Evolutionary conservation across 2,797 vertebrate species (phyloP).

Genomic region (Ptychadena robeensis): DNA sequence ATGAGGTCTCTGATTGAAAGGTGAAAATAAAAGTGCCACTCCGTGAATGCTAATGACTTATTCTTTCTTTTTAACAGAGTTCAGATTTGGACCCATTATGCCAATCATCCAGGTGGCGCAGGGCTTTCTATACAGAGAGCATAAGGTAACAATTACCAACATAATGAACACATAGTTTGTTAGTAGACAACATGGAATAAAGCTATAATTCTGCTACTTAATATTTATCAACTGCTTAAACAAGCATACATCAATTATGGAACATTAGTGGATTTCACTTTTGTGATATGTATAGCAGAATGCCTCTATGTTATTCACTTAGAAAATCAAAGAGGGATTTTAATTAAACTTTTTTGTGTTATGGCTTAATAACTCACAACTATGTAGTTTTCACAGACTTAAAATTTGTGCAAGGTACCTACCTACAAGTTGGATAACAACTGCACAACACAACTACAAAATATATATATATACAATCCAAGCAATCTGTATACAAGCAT

Average conservation of each 20-base stretch:
- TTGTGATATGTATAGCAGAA: neutral
- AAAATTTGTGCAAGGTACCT: no score
- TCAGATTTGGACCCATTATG: conserved; percentile 67
- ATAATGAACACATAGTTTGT: neutral
- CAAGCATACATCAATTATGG: neutral
- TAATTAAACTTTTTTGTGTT: no score
- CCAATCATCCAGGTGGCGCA: conserved; percentile 70
- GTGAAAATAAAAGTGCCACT: neutral
- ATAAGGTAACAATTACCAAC: conserved; percentile 73
- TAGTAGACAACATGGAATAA: neutral
- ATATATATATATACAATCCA: no score
- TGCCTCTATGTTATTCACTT: neutral
- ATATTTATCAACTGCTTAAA: neutral
- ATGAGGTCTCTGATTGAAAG: conserved; percentile 1
- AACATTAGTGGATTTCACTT: neutral
- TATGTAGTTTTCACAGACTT: no score
- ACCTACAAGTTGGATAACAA: no score
- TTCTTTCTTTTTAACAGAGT: conserved; percentile 50
- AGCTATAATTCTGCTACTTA: neutral
- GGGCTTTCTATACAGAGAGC: conserved; percentile 77
- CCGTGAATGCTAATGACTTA: neutral
- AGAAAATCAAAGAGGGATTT: neutral
- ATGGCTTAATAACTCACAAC: neutral
- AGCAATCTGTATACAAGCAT: no score
- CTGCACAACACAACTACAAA: no score